Evolutionary conservation across 2,797 vertebrate genomes (phyloP), one percentile per base, ranked within the genome.

Genomic region (Phylloscopus collybita): DNA sequence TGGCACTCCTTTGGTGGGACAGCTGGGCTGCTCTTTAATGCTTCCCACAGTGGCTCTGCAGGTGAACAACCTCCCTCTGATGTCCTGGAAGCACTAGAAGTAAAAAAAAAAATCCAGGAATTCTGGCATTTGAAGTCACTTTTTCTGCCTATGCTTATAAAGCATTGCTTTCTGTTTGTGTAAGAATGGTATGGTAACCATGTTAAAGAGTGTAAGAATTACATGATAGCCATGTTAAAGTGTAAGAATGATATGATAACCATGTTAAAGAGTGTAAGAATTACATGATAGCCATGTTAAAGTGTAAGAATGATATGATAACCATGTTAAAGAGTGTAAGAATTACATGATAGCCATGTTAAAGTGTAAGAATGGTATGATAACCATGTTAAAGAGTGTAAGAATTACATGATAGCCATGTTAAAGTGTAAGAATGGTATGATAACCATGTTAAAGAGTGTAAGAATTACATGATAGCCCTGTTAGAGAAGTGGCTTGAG

Each of bases 81-180:
- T 6, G 1, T 20, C 36, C 78, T 47, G 17, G 20, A 36, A 65
- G 10, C 7, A 62, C 42, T 22, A 11, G 7, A 64, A 84, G 13
- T 42, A 34, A 84, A 81, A 84, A 34, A 34, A 34, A 34, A 81
- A 90, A 56, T 2, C 3, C 8, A 72, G 59, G 8, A 30, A 40
- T 69, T 81, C 4, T n/a, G 23, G 20, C 34, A 49, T 27, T 62
- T 15, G 3, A 61, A n/a, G 21, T n/a, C 30, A 76, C 8, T n/a
- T 64, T 34, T 30, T 8, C 47, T 69, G 25, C 7, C 3, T 38
- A 21, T 0, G 0, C 27, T 86, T 73, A 21, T 56, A 13, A 53
- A 62, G 4, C 10, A 20, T 5, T 42, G 20, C 5, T 75, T 85
- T 76, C 54, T 11, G 6, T 72, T 81, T 56, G 70, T 49, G 18